Evolutionary conservation across 1,140 invertebrate genomes (phyloP), one percentile per base, ranked within the genome.

Genomic region (Brachionus angularis): DNA sequence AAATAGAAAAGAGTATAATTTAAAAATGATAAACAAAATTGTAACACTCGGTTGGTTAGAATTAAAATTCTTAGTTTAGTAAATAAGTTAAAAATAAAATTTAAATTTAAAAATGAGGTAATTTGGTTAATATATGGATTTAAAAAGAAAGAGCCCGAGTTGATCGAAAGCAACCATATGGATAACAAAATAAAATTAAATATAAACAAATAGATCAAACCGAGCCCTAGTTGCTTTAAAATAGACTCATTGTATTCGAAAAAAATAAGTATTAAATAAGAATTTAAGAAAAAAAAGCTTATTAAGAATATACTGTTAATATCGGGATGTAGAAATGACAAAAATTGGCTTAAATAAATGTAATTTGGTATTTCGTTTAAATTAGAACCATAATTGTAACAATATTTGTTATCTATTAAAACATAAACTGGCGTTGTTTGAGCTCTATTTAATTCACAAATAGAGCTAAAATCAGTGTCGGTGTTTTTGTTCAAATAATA

Each of bases 181-280:
- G 62, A 27, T 47, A 67, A 34, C 5, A 67, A 27, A 67, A 67
- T 67, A 18, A 67, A 47, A 67, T 67, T 67, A 47, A 67, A 67
- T 4, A 29, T 25, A 29, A 39, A 67, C 3, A 67, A 27, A 67
- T 33, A 67, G 12, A 49, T 18, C 12, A 67, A 47, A 36, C 18
- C 27, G 25, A 27, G 29, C 8, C 14, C 62, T 25, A 67, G 21
- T 50, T 67, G 62, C 18, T 67, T 67, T 18, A 67, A 47, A 23
- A 67, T 14, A 7, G 62, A 67, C 18, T 50, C 33, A 12, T 42
- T 67, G 47, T 47, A 47, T 34, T 46, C 29, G 29, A 67, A 67
- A 31, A 67, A 67, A 34, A n/a, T 46, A 18, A 46, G 23, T 8
- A 42, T 25, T 16, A 67, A 25, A 25, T 47, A 18, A 4, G 36